Base-by-base conservation (phyloP, 2,888 invertebrate genomes). In the Cynaeus angustus region DNA sequence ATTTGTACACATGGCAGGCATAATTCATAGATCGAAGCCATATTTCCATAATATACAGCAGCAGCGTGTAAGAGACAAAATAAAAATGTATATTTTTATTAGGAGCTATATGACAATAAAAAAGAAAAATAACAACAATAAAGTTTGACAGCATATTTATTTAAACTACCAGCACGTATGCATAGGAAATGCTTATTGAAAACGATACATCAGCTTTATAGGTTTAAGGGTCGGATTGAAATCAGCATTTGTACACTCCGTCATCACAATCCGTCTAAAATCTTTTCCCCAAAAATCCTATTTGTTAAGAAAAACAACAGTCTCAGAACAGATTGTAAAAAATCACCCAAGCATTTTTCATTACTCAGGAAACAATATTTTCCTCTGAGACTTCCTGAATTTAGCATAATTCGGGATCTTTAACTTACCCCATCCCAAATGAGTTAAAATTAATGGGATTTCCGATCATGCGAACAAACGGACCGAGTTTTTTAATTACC, bases 401-500 rank as follows among this genome's bases (percentile, higher is more conserved):
- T 21, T 21, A 12, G 30, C 37, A 13, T 14, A 38, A 37, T 37
- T 55, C 37, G 37, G 26, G 9, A 55, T 50, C 55, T 13, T 37
- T 13, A 14, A 21, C 21, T 21, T 21, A 21, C 26, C 48, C 8
- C 7, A 38, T 37, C 16, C 50, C 13, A 62, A 74, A 75, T 74
- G 71, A 74, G 77, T 76, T 76, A 74, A 77, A 78, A 81, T 81
- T 81, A 79, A 83, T 82, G 80, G 79, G 75, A 75, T 80, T 80
- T 81, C 78, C 80, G 79, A 82, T 82, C 79, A 80, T 69, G 78
- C 76, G 78, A 79, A 79, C 79, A 79, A 79, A 81, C 79, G 74
- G 71, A 72, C 73, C 72, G 75, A 77, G 76, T 77, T 80, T 81
- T 82, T 81, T 82, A 82, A 83, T 82, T 82, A 83, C 81, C 81